Base-by-base conservation (phyloP, 2,888 invertebrate species). In the Tuberolachnus salignus region DNA sequence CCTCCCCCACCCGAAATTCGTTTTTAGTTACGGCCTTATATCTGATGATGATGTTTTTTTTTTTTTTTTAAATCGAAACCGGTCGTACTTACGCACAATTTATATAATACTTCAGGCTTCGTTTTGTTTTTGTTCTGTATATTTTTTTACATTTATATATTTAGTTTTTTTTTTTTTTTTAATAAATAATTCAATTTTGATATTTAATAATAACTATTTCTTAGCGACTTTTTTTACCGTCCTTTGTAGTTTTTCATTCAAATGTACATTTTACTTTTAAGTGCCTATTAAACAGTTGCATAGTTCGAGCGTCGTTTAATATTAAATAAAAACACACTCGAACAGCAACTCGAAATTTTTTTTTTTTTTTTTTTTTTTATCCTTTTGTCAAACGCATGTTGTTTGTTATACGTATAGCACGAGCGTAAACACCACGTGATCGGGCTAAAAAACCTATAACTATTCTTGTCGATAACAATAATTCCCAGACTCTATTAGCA, bases 281-380 rank as follows among this genome's bases (percentile, higher is more conserved):
- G 34, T 51, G n/a, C n/a, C n/a, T n/a, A 51, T 67, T 51, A 26
- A 26, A 51, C 51, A 63, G 19, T 16, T 21, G 19, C 3, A 67
- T 26, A n/a, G 16, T 55, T 53, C 10, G 55, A 57, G 46, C 9
- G 46, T 59, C 46, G 13, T 71, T 57, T 23, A 13, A 59, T 59
- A 44, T 71, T 59, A 71, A 57, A 59, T 71, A 59, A 16, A 42
- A 42, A 23, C 23, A 21, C 55, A 59, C 42, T 19, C 13, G 21
- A 16, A 57, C 46, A 23, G 23, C 6, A 19, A 72, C 26, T 26
- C 13, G 13, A 72, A 34, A 19, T 59, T 42, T 26, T 23, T 46
- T 9, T 46, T 49, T 19, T n/a, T n/a, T n/a, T n/a, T 26, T 59
- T 42, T 26, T 23, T 46, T 9, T 46, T 49, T 19, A 26, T 59